Base-by-base conservation (phyloP, 2,888 invertebrate genomes). In the Prenolepis imparis region DNA sequence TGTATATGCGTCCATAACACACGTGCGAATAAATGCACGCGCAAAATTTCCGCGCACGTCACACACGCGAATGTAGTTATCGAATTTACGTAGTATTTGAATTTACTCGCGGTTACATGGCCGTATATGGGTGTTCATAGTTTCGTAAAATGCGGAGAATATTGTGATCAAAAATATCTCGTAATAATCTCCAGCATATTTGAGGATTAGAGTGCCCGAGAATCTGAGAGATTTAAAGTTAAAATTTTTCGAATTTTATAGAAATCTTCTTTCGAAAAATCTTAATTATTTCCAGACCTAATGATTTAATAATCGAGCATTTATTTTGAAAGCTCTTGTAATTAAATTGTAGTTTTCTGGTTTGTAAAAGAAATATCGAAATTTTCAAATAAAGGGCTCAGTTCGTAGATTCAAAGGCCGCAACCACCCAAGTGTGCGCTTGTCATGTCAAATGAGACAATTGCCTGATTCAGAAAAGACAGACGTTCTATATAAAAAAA, bases 41-140 rank as follows among this genome's bases (percentile, higher is more conserved):
- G 59, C 73, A 86, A 86, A 89, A 85, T 89, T 89, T 87, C 80
- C 67, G 68, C 81, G 55, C 59, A 57, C 24, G 39, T 39, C 41
- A 74, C 32, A 66, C 36, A 12, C 18, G 41, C 57, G 9, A 52
- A 57, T n/a, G 11, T 41, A 48, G 11, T 75, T 24, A 64, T 55
- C 32, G 21, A 52, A 59, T 52, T 52, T 52, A 52, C n/a, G 48
- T n/a, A 52, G 8, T 52, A 52, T 39, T 18, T 18, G 52, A 77
- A 64, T 64, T 64, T 66, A 39, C 48, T 68, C 24, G 63, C 39
- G 1, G 36, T 1, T 3, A 36, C 24, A 48, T 68, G 44, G 5
- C 12, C 5, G 28, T 28, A 59, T 57, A 44, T 70, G 59, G 28
- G 12, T 24, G 21, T 21, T 48, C 4, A 18, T 36, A 21, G 18